phyloP scores from a whole-genome alignment of 2,888 invertebrate species.

The Opisthograptis luteolata region DNA sequence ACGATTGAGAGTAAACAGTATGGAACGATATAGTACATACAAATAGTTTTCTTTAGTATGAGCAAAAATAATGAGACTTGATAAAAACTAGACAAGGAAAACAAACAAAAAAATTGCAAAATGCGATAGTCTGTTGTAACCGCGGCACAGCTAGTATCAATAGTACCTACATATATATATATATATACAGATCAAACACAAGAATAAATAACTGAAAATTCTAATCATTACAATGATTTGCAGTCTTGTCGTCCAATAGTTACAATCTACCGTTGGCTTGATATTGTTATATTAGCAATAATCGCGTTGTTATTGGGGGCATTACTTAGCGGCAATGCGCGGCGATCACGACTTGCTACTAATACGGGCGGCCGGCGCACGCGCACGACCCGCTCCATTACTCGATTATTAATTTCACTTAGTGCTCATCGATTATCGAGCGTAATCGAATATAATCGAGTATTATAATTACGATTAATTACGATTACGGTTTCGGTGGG shows the following conservation, averaged over 20 bases:
- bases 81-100: no score
- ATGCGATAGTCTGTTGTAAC: no score
- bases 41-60: no score
- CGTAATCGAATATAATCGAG: conserved; percentile 72
- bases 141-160: no score
- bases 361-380: conserved; percentile 68
- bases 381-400: conserved; percentile 75
- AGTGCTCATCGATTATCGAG: conserved; percentile 80
- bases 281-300: conserved; percentile 38
- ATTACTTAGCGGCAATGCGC: conserved; percentile 56
- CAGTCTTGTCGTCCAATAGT: neutral
- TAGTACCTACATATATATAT: no score
- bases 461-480: conserved; percentile 79
- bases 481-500: conserved; percentile 74
- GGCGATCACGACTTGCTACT: conserved; percentile 56
- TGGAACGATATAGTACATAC: neutral
- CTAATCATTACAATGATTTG: neutral
- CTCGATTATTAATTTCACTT: conserved; percentile 83
- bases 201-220: no score
- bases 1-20: conserved; percentile 24
- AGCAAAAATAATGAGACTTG: no score
- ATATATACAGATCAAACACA: no score
- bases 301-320: conserved; percentile 59
- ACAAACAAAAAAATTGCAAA: no score
- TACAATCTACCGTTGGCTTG: neutral